Evolutionary conservation across 1,140 invertebrate genomes (phyloP).

Genomic region (Eriosoma lanigerum): DNA sequence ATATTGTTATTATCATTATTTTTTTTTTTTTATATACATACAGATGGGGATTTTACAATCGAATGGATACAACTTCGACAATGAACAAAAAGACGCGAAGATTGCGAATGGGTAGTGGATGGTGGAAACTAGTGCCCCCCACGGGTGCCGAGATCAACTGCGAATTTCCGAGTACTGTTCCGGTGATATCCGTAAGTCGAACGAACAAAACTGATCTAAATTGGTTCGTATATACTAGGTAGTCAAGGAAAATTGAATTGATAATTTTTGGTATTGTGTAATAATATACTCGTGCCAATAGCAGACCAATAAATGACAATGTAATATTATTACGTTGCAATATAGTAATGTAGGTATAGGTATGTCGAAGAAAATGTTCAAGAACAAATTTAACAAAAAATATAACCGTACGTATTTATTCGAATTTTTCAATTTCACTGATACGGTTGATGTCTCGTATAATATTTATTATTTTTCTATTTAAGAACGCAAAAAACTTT

Average conservation of each 20-base stretch:
- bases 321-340: not conserved
- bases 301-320: not conserved
- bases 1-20: no score
- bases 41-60: constrained; percentile 51
- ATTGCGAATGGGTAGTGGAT: constrained; percentile 54
- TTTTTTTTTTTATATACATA: not conserved
- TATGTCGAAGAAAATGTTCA: not conserved
- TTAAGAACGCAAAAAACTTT: not conserved
- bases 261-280: not conserved
- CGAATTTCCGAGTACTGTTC: constrained; percentile 55
- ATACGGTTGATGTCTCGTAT: not conserved
- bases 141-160: constrained; percentile 55
- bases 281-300: not conserved
- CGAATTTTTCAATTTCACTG: not conserved
- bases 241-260: not conserved
- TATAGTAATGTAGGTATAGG: no score
- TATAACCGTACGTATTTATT: not conserved
- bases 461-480: not conserved
- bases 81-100: constrained; percentile 53
- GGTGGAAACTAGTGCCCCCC: constrained; percentile 54
- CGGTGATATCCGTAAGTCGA: constrained; percentile 55
- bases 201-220: not conserved
- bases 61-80: constrained; percentile 51
- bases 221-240: not conserved
- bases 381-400: not conserved